phyloP scores from a whole-genome alignment of 2,113 vertebrate genomes.

The Sinocyclocheilus maitianheensis region DNA sequence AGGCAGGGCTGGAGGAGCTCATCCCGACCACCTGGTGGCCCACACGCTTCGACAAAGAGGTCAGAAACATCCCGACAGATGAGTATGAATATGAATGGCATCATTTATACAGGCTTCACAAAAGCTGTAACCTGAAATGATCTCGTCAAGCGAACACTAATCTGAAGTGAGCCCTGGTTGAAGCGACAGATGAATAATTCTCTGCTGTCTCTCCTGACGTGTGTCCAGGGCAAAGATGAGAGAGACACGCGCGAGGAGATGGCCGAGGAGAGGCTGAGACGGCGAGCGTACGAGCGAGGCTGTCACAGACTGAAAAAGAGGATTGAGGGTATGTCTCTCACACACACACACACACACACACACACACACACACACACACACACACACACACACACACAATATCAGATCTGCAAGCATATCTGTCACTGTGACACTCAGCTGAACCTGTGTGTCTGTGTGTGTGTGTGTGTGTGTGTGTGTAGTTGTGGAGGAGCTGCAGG shows the following conservation, averaged over 20 bases:
- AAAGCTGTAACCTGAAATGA: background rate
- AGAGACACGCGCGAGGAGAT: constrained; percentile 83
- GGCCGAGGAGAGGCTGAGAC: constrained; percentile 84
- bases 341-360: background rate
- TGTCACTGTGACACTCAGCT: background rate
- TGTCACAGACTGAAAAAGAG: constrained; percentile 95
- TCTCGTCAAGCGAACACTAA: background rate
- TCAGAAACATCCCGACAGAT: constrained; percentile 58
- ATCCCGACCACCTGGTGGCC: constrained; percentile 99
- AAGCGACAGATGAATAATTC: background rate
- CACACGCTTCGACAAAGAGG: constrained; percentile 90
- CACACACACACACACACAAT: no score
- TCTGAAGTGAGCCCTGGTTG: background rate
- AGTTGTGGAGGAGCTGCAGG: constrained; percentile 98
- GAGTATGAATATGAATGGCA: background rate
- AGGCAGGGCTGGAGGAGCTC: constrained; percentile 95
- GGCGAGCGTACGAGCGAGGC: constrained; percentile 91
- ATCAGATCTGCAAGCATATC: background rate
- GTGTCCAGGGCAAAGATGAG: constrained; percentile 83
- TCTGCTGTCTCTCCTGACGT: background rate
- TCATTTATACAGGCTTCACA: background rate
- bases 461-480: constrained; percentile 12
- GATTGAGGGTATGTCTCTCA: constrained; percentile 84
- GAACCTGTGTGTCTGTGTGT: background rate
- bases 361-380: no score